Base-by-base conservation (phyloP, 2,113 vertebrate genomes). In the Aphyosemion australe region DNA sequence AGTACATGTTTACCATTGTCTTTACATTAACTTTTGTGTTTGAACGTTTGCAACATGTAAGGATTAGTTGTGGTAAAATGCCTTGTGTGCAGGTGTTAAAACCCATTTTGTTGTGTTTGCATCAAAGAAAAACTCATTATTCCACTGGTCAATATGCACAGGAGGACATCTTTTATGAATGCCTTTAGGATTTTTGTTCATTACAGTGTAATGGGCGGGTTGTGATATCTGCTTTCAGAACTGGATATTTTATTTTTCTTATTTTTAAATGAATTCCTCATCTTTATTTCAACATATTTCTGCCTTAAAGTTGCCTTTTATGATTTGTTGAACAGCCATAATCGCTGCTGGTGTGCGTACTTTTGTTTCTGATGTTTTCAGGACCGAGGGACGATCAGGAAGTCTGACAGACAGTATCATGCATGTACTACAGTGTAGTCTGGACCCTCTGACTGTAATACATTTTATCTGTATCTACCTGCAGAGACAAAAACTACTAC, bases 291-390 rank as follows among this genome's bases (percentile, higher is more conserved):
- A 21, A 63, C 26, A 82, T 76, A 19, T 80, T 69, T 89, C 79
- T 91, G 88, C 90, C 89, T 91, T 90, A 91, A 69, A 76, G 34
- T 50, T 84, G 83, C 76, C 74, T 87, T 89, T 87, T 82, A 55
- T 81, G 56, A 62, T 53, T 43, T 20, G 47, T 79, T 72, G 52
- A 71, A 69, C 58, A 81, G 82, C 76, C 66, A 46, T 76, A n/a
- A n/a, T 66, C 75, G 41, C 74, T 72, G 58, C 77, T 56, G 57
- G 66, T 84, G 74, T 81, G 81, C 72, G 73, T 77, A 81, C 78
- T n/a, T 62, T 83, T 64, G 43, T 82, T 79, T 83, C 18, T 51
- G 31, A 43, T 43, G 61, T 46, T 53, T 53, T 64, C 21, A 51
- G 55, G 45, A 45, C 9, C 50, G 21, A n/a, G 53, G 39, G 46